Conservation (phyloP, 2,797 vertebrate genomes). For the Malacoctenus gilli region DNA sequence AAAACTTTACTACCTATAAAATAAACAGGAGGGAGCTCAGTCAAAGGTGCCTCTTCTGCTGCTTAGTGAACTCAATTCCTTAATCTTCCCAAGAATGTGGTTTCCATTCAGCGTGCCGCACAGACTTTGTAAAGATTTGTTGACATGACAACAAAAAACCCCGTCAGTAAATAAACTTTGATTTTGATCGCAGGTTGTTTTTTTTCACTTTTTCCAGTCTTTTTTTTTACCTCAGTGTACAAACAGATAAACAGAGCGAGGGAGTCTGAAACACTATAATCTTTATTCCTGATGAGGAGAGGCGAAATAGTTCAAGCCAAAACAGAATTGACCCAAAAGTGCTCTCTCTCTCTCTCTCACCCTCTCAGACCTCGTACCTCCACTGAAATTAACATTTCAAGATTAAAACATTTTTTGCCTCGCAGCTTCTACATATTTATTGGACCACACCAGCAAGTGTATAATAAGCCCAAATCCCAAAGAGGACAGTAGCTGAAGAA, state of each 20-base stretch:
- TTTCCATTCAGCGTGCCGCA: no score
- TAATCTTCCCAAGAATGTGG: no score
- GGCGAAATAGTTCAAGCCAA: constrained; percentile 16
- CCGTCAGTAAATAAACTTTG: not conserved
- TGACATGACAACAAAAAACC: not conserved
- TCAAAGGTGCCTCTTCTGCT: no score
- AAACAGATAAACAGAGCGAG: constrained; percentile 24
- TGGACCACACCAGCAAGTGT: no score
- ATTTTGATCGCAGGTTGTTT: constrained; percentile 10
- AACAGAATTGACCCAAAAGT: constrained; percentile 17
- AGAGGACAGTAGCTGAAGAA: no score
- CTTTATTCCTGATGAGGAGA: constrained; percentile 24
- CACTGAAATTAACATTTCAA: constrained; percentile 17
- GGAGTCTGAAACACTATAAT: constrained; percentile 30
- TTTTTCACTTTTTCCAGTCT: no score
- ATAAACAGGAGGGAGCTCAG: not conserved
- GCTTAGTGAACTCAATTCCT: no score
- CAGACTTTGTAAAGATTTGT: not conserved
- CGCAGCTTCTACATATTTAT: constrained; percentile 6
- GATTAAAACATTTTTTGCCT: constrained; percentile 10
- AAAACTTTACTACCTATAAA: not conserved
- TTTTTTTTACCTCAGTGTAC: constrained; percentile 11
- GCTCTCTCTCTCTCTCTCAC: no score
- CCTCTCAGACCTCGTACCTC: constrained; percentile 10
- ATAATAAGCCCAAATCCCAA: no score